Percentiles rank a stretch among this genome's conserved stretches.
These are phyloP conservation scores for Ostrea denselamellosa DNA, from an alignment of 1,140 invertebrate species.

Conservation along the genomic window DNA sequence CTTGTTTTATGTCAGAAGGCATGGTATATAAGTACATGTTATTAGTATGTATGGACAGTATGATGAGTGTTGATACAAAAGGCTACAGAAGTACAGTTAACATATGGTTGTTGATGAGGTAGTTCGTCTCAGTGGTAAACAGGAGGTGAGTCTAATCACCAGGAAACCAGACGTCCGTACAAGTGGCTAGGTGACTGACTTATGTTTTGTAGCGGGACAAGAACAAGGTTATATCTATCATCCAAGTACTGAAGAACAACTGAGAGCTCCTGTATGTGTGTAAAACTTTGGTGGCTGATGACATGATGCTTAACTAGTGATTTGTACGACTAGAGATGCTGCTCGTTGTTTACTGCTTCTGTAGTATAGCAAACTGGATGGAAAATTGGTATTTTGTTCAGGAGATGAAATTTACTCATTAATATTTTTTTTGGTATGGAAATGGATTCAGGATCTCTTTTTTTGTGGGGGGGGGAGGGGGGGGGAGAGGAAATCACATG, in stretches of 20 bases:
- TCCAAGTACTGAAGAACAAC: neutral
- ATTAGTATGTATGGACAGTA: neutral
- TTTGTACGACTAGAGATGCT: neutral
- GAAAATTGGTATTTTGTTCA: neutral
- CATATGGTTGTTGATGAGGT: neutral
- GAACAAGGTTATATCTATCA: neutral
- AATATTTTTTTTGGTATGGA: neutral
- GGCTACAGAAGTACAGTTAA: neutral
- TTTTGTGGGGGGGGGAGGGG: neutral
- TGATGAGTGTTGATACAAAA: neutral
- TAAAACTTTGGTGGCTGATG: neutral
- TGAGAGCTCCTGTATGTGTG: neutral
- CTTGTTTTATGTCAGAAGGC: no score
- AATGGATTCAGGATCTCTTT: neutral
- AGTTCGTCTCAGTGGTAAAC: neutral
- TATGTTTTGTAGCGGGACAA: neutral
- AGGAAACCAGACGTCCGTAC: neutral
- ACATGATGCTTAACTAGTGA: no score
- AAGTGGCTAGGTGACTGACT: neutral
- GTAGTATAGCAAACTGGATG: neutral
- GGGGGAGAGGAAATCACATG: slow-evolving; percentile 19
- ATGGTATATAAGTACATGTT: neutral
- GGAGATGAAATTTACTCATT: neutral
- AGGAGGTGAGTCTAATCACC: neutral
- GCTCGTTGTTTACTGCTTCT: neutral